Evolutionary conservation across 1,140 invertebrate species (phyloP), one percentile per base, ranked within the genome.

Genomic region (Drosophila grimshawi): DNA sequence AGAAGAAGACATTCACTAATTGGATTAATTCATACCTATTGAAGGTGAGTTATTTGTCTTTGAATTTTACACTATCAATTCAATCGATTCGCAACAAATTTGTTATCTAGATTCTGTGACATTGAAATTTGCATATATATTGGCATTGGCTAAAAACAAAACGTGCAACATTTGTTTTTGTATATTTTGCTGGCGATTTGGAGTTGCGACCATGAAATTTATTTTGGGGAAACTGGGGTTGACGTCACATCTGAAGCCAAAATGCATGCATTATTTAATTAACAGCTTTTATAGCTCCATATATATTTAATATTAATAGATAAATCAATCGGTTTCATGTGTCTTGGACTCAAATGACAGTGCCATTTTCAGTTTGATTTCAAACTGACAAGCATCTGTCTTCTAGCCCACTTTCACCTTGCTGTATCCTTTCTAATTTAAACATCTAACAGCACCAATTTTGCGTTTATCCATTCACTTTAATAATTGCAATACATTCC

Each of bases 1-100:
- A 99, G 93, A 99, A 99, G 95, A 99, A 99, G 92, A 99, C 98
- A 63, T 99, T 99, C 93, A 97, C 98, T 81, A 99, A 99, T 94
- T 99, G 98, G 98, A 99, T 99, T 93, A 99, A 99, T 94, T 98
- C 98, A 92, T 98, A 98, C 94, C 94, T 99, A 85, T 96, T 95
- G 80, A 98, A 98, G 96, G 98, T 99, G 94, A 95, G 93, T 91
- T 74, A 61, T 65, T 69, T 73, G 52, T 46, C 39, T 43, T 39
- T 68, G 65, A 74, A 69, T 74, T 51, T 39, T 43, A 70, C 48
- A 35, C 52, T 33, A 55, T 49, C 35, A 60, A n/a, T 41, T 59
- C 48, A 60, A 83, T 86, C 81, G 78, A 85, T 85, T 74, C 41
- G 46, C 27, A 33, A 62, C 69, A 52, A 77, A 80, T 74, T 59